Percentiles rank a stretch among this genome's conserved stretches.
Evolutionary conservation across 2,888 invertebrate genomes (phyloP).

Genomic region (Platycheirus rosarum): DNA sequence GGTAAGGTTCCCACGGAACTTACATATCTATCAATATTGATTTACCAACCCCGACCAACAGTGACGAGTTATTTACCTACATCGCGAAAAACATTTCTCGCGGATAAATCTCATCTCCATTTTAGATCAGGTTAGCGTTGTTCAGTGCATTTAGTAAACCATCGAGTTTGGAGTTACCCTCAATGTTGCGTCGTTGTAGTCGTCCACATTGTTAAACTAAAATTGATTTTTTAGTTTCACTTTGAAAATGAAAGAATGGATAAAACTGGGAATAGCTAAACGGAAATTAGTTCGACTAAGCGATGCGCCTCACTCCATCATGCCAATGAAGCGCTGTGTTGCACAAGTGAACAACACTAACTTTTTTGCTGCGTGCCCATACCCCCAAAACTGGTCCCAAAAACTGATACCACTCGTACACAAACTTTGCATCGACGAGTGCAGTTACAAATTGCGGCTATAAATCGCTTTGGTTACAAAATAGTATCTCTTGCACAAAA

Average conservation of each 20-base stretch:
- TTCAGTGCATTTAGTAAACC: slow-evolving; percentile 27
- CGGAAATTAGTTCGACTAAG: slow-evolving; percentile 69
- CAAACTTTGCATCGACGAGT: slow-evolving; percentile 71
- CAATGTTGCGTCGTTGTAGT: background rate
- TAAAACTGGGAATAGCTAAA: slow-evolving; percentile 47
- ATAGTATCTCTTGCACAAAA: slow-evolving; percentile 71
- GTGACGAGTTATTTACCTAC: no score
- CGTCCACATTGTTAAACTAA: slow-evolving; percentile 22
- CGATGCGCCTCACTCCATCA: slow-evolving; percentile 68
- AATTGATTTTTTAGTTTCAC: slow-evolving; percentile 62
- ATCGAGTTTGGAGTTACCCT: background rate
- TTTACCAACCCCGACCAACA: no score
- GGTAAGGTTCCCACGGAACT: no score
- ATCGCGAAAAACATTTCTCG: slow-evolving; percentile 4
- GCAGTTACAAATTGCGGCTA: slow-evolving; percentile 69
- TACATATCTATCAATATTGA: no score
- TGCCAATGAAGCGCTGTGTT: slow-evolving; percentile 62
- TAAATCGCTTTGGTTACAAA: slow-evolving; percentile 72
- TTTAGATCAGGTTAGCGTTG: slow-evolving; percentile 28
- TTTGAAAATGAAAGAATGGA: slow-evolving; percentile 42
- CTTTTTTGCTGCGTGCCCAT: slow-evolving; percentile 24
- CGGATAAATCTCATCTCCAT: slow-evolving; percentile 28
- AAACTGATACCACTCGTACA: slow-evolving; percentile 24
- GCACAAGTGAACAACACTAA: slow-evolving; percentile 55
- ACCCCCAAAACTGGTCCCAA: background rate